phyloP scores from a whole-genome alignment of 2,113 vertebrate genomes.

The Plestiodon gilberti region DNA sequence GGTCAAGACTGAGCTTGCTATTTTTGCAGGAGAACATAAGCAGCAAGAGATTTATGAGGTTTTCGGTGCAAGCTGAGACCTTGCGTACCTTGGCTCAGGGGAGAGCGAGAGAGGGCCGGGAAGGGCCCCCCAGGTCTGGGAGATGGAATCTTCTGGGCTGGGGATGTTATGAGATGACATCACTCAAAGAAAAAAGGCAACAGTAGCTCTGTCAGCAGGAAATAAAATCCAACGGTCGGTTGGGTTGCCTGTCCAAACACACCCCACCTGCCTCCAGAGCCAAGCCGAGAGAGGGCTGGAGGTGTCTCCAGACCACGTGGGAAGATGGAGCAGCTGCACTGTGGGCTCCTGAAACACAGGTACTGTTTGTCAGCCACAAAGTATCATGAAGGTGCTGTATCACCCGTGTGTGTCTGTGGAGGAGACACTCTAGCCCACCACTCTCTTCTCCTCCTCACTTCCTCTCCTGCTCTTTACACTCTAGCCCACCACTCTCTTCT shows the following conservation, averaged over 20 bases:
- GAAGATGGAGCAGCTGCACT: no score
- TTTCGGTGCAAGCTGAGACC: accelerated
- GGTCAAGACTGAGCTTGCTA: background rate
- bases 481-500: no score
- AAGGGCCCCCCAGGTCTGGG: accelerated
- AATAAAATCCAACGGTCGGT: background rate
- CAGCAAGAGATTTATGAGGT: background rate
- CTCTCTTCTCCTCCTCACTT: no score
- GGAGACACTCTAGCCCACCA: no score
- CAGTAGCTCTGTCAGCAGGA: accelerated
- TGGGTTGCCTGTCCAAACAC: accelerated
- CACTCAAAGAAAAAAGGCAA: background rate
- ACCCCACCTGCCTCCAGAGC: background rate
- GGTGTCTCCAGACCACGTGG: background rate
- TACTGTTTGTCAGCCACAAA: background rate
- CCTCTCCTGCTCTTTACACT: no score
- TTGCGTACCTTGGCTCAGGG: background rate
- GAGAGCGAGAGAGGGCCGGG: background rate
- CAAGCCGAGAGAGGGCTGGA: background rate
- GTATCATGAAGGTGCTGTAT: background rate
- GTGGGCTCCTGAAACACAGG: background rate
- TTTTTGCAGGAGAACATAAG: background rate
- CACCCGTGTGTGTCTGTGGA: background rate
- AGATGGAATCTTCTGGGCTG: accelerated
- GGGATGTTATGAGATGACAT: background rate